Base-by-base conservation (phyloP, 2,797 vertebrate species). In the Sebastes hubbsi region DNA sequence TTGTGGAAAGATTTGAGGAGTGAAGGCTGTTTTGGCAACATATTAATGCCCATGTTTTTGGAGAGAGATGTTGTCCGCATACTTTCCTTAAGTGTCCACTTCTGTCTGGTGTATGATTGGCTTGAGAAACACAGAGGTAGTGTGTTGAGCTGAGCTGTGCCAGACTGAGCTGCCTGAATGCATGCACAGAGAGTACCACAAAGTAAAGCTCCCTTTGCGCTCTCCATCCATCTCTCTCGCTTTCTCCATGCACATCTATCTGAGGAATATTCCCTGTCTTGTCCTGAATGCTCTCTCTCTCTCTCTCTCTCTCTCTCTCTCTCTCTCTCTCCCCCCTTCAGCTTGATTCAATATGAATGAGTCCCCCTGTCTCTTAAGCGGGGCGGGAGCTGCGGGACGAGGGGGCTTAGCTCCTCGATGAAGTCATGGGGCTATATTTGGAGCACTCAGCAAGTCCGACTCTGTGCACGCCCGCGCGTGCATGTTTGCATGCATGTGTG, bases 261-360 rank as follows among this genome's bases (percentile, higher is more conserved):
- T 80, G 59, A 72, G 25, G 73, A 73, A 67, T 73, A 63, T 78
- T 78, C 65, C 72, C 54, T 54, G 42, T 59, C 70, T 80, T 81
- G 64, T 77, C 71, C 83, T 74, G 60, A 80, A 82, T 75, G 81
- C 54, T 73, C 73, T 87, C 56, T 46, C 62, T 22, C 29, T 65
- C 63, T 25, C 63, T 65, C 46, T 55, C 66, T 24, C 58, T 59
- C 78, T 59, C 78, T 54, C 77, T 73, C 74, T 55, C 49, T 25
- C 49, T 25, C 24, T 24, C 24, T 3, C 14, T 29, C 30, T 22
- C 56, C 12, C 61, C 78, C 81, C 62, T 71, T 83, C 88, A 84
- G 69, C 89, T 81, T 86, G 62, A 87, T 95, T 91, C 91, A 84
- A 88, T 90, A 94, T 93, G 91, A 93, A 93, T 94, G 92, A 95